Percentiles rank a stretch among this genome's conserved stretches.
Evolutionary conservation across 2,113 vertebrate species (phyloP).

Genomic region (Galbula dea): DNA sequence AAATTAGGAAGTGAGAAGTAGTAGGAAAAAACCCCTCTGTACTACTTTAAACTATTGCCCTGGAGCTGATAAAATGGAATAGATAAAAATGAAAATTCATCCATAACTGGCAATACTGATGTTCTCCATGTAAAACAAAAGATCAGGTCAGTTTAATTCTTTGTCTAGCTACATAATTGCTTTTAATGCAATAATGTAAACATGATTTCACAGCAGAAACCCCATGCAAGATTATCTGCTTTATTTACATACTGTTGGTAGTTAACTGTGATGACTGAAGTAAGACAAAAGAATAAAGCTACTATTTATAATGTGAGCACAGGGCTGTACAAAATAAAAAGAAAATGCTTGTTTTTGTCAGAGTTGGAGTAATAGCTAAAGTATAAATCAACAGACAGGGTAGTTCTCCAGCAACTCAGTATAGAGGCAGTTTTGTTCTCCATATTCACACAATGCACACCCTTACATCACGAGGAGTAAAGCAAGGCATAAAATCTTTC

Average conservation of each 20-base stretch:
- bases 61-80: background rate
- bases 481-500: background rate
- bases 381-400: background rate
- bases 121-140: background rate
- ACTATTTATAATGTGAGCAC: background rate
- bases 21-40: background rate
- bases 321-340: background rate
- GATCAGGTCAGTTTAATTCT: background rate
- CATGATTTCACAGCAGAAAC: background rate
- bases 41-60: background rate
- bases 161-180: background rate
- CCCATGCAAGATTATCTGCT: background rate
- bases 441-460: accelerated
- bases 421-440: background rate
- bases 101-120: background rate
- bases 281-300: background rate
- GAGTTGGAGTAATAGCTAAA: background rate
- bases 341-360: background rate
- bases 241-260: background rate
- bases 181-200: background rate
- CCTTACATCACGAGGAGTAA: background rate
- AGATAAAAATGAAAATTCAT: background rate
- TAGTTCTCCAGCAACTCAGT: background rate
- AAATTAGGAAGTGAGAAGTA: background rate
- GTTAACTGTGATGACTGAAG: background rate